phyloP scores from a whole-genome alignment of 2,888 invertebrate genomes.

The Gerris lacustris region DNA sequence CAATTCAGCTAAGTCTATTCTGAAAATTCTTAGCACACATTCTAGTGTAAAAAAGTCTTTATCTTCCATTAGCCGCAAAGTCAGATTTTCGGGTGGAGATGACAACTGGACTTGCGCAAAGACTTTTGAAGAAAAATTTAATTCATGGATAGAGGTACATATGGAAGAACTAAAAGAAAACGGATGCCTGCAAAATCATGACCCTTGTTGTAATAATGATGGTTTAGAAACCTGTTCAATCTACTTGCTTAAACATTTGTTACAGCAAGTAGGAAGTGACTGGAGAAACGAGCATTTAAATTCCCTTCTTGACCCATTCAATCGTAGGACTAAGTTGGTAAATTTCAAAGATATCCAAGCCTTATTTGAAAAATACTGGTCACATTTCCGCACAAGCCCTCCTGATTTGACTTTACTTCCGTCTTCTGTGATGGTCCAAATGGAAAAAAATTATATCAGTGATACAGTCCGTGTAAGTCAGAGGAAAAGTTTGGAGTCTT shows the following conservation, averaged over 20 bases:
- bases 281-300: background rate
- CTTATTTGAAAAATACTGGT: background rate
- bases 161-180: background rate
- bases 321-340: background rate
- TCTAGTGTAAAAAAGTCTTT: too few species aligned
- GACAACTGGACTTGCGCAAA: background rate
- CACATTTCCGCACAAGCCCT: background rate
- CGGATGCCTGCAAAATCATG: background rate
- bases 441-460: background rate
- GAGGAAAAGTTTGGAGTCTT: too few species aligned
- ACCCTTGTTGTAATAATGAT: background rate
- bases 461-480: background rate
- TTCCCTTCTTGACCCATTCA: background rate
- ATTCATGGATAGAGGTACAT: background rate
- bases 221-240: background rate
- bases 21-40: too few species aligned
- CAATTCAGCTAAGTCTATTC: too few species aligned
- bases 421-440: background rate
- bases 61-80: background rate
- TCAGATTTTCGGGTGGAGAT: background rate
- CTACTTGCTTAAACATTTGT: background rate
- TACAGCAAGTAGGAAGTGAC: background rate
- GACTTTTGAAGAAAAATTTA: background rate
- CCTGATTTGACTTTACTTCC: background rate
- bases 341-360: background rate